Evolutionary conservation across 2,113 vertebrate genomes (phyloP), one percentile per base, ranked within the genome.

Genomic region (Perccottus glenii): DNA sequence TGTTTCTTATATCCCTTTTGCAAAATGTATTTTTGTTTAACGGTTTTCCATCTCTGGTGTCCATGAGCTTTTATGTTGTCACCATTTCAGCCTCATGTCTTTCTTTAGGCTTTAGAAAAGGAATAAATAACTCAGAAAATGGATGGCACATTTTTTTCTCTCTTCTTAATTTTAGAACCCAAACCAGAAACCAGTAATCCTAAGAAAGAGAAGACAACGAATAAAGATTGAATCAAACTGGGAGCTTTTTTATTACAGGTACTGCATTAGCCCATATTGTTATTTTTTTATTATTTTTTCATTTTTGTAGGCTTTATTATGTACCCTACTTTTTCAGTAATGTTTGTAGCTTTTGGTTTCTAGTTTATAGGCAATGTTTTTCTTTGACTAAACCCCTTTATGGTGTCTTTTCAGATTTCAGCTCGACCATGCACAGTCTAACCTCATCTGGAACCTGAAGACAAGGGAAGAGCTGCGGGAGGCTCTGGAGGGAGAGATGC

Each of bases 161-260:
- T 66, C 0, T 70, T 61, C 67, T 67, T 52, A 1, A 69, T 93
- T 91, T 51, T 81, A 99, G 98, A 99, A 96, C 72, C 72, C 96
- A 61, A 96, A 94, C 91, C 97, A 98, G 86, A 99, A 97, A 81
- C 97, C 98, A 27, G 98, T 99, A 60, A 95, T 98, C 85, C 81
- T 99, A 88, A 92, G 97, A 77, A 99, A 99, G 81, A 94, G 98
- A 77, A 92, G 97, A 66, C 98, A 99, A 80, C 94, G 98, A 79
- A 98, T 99, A 93, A 99, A 99, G 93, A 98, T 99, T 67, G 96
- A 98, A 90, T 86, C 95, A 76, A 99, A 99, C 85, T 99, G 98
- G 98, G 96, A 98, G 87, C 96, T 99, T 64, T 99, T 99, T 78
- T 99, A 99, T 83, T 98, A 98, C 85, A 96, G 95, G 97, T 98